Evolutionary conservation across 2,113 vertebrate species (phyloP), one percentile per base, ranked within the genome.

Genomic region (Chamaea fasciata): DNA sequence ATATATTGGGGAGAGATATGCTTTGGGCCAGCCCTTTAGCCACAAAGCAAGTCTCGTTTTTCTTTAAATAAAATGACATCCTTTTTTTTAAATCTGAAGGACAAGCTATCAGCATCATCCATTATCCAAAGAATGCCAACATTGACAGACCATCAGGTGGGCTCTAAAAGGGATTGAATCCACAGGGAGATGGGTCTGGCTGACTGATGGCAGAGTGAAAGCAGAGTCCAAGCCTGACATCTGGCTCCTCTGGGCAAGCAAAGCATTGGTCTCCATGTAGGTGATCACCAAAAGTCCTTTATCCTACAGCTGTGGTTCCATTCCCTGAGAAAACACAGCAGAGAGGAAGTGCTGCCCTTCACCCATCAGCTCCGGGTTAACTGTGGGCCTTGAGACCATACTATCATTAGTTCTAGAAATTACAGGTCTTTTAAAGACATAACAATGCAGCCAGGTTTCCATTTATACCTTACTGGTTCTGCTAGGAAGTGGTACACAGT

Each of bases 241-340:
- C 15, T 14, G 33, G n/a, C 16, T 33, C 30, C 57, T 49, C 42
- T 7, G 3, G 68, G 22, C 59, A 44, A 44, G 52, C 18, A 49
- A 26, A 70, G 22, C 0, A 0, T 31, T 84, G 37, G 8, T 42
- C 42, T 75, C n/a, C 26, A 7, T 0, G 1, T 2, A 49, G 64
- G 28, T 4, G 20, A 63, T 41, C 0, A 0, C 30, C 31, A 5
- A 16, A 69, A 78, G 37, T 37, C 30, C 42, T 71, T 87, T 49
- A 33, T 68, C 52, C 62, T 22, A 2, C 30, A 85, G 4, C 53
- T 39, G 19, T 3, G 6, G 6, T 21, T 68, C 27, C 57, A 27
- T 33, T 88, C 37, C 62, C 73, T n/a, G 46, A 52, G 53, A 13
- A 80, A 76, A 65, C 7, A 5, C 27, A 37, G 6, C 0, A 2